A percentile compares a stretch with the other conserved stretches of the same genome.
phyloP scores from a whole-genome alignment of 2,113 vertebrate species.

The Sminthopsis crassicaudata region DNA sequence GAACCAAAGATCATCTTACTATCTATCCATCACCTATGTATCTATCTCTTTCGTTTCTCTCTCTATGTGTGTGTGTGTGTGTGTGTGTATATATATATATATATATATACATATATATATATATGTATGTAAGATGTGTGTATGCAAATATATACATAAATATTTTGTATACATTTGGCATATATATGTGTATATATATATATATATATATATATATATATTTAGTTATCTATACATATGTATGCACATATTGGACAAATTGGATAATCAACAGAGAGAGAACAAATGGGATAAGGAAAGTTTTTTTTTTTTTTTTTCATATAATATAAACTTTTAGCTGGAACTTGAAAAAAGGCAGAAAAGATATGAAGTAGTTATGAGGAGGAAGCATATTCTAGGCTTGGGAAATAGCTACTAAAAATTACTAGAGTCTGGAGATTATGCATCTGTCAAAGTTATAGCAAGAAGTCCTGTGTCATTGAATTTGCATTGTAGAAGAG shows the following conservation, averaged over 20 bases:
- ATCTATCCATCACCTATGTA: neutral
- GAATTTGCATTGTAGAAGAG: neutral
- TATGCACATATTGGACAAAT: neutral
- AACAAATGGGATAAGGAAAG: neutral
- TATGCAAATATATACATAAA: too few relatives aligned
- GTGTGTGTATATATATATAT: too few relatives aligned
- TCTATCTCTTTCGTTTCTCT: neutral
- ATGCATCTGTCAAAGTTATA: neutral
- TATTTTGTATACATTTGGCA: too few relatives aligned
- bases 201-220: too few relatives aligned
- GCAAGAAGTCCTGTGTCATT: neutral
- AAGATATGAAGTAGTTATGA: neutral
- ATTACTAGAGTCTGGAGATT: neutral
- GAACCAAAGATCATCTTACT: neutral
- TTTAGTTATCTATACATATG: neutral
- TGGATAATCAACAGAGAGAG: neutral
- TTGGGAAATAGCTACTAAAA: neutral
- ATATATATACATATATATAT: too few relatives aligned
- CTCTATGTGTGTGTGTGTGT: too few relatives aligned
- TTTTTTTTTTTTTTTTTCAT: neutral
- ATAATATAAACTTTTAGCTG: neutral
- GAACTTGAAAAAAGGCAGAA: neutral
- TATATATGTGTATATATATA: too few relatives aligned
- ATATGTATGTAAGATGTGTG: too few relatives aligned
- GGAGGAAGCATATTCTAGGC: too few relatives aligned